Base-by-base conservation (phyloP, 2,888 invertebrate genomes). In the Volucella inanis region DNA sequence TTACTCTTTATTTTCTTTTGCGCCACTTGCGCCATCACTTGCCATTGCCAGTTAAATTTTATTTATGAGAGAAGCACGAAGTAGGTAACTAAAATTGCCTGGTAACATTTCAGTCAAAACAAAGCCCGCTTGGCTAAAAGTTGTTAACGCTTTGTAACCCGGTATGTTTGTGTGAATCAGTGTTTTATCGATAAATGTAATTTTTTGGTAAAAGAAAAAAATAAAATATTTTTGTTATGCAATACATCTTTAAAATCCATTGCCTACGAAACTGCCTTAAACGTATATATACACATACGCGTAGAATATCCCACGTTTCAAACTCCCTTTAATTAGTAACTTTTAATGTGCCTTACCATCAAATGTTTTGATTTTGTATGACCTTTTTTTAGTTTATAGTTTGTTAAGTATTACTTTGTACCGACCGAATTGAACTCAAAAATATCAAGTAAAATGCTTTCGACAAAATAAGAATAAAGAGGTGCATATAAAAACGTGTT, bases 91-190 rank as follows among this genome's bases (percentile, higher is more conserved):
- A 47, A 45, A 68, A 76, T 77, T 77, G 85, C 80, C 77, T 85
- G 77, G 85, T 81, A 81, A 85, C 80, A 62, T 85, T 81, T 85
- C 76, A 85, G 85, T 85, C 85, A 85, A 85, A 85, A 85, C 85
- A 85, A 85, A 85, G 85, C 77, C 76, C 71, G 72, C 67, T 81
- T 72, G 72, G 70, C 54, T 52, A 52, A 76, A 64, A 80, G 85
- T 77, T 38, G 67, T 72, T 55, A 59, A 54, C 18, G 49, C 49
- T 75, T 47, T 41, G 12, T 65, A 22, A 54, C 75, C 54, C 84
- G 75, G 50, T 43, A 31, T 65, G 41, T 45, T 57, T 54, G 55
- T 31, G 49, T 49, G 39, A 43, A 65, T 70, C 31, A 75, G 70
- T 85, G 85, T 77, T 85, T 85, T 85, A 22, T 80, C 80, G 75